Conservation (phyloP, 2,113 vertebrate genomes). For the Danio rerio region GRCz12tu NC_133177.1:19013001-19013500, state of each 20-base stretch:
- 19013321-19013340: conserved; percentile 80
- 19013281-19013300: conserved; percentile 81
- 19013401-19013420: conserved; percentile 89
- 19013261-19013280: conserved; percentile 56
- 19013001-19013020: too few relatives aligned
- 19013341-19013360: conserved; percentile 83
- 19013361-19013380: conserved; percentile 79
- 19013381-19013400: conserved; percentile 70
- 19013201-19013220: neutral
- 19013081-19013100: conserved; percentile 84
- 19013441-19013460: neutral
- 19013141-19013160: conserved; percentile 72
- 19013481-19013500: too few relatives aligned
- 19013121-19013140: conserved; percentile 80
- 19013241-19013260: neutral
- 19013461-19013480: too few relatives aligned
- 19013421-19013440: conserved; percentile 95
- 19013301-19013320: conserved; percentile 80
- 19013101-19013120: conserved; percentile 83
- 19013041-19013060: neutral
- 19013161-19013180: conserved; percentile 77
- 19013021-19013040: neutral
- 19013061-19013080: conserved; percentile 79
- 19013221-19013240: neutral
- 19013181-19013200: neutral